Conservation (phyloP, 2,113 vertebrate species). For the Leucopsar rothschildi region DNA sequence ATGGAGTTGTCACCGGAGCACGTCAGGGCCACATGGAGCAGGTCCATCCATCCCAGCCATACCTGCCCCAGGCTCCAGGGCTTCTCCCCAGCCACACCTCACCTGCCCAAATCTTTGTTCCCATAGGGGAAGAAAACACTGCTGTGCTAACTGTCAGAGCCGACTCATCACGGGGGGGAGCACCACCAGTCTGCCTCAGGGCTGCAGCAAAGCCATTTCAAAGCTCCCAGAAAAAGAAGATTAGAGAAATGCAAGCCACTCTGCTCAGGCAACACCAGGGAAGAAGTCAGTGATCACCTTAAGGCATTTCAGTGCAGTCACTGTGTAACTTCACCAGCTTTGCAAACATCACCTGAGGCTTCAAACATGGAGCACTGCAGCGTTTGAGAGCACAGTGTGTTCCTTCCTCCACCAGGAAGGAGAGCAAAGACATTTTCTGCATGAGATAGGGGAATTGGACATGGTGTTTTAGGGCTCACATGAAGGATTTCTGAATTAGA, state of each 20-base stretch:
- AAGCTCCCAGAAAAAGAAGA: neutral
- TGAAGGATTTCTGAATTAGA: neutral
- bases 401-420: neutral
- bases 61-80: neutral
- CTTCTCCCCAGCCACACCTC: neutral
- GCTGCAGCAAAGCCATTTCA: neutral
- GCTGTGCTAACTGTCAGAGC: neutral
- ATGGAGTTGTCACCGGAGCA: neutral
- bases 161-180: rapidly evolving
- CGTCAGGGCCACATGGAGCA: rapidly evolving
- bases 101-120: neutral
- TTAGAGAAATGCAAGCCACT: neutral
- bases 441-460: neutral
- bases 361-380: neutral
- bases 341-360: neutral
- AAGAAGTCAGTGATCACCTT: neutral
- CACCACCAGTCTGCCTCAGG: neutral
- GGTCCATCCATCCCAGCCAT: neutral
- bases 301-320: neutral
- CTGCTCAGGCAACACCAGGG: neutral
- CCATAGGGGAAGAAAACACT: neutral
- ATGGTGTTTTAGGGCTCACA: neutral
- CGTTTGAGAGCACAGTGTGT: neutral
- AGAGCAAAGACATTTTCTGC: neutral
- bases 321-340: neutral